Evolutionary conservation across 2,888 invertebrate genomes (phyloP).

Genomic region (Cephus sareptanus): DNA sequence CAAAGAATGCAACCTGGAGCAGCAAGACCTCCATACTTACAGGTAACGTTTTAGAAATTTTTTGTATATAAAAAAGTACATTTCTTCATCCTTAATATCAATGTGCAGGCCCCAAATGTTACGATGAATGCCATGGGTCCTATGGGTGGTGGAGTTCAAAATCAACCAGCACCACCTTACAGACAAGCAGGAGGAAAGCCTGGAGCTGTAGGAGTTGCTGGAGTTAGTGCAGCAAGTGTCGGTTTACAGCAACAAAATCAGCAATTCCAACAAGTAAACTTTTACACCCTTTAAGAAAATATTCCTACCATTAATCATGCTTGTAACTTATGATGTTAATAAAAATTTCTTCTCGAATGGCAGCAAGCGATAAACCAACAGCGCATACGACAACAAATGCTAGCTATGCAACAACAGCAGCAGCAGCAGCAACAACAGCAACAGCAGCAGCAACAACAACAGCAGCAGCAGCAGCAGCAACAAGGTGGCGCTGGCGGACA

Average conservation of each 20-base stretch:
- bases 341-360: constrained; percentile 9
- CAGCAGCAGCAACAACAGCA: constrained; percentile 61
- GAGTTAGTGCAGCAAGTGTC: constrained; percentile 55
- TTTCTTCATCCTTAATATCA: constrained; percentile 12
- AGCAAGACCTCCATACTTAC: constrained; percentile 76
- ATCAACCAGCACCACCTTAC: constrained; percentile 83
- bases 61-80: neutral
- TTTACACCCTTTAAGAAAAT: neutral
- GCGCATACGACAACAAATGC: constrained; percentile 77
- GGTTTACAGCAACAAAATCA: constrained; percentile 71
- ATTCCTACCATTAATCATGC: neutral
- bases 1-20: constrained; percentile 70
- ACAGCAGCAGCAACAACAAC: constrained; percentile 62
- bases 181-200: constrained; percentile 70
- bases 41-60: constrained; percentile 62
- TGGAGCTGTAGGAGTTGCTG: constrained; percentile 57
- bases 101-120: constrained; percentile 80
- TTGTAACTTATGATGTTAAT: neutral
- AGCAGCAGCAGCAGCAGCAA: constrained; percentile 67
- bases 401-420: constrained; percentile 75
- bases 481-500: constrained; percentile 53
- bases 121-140: constrained; percentile 83
- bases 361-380: constrained; percentile 67
- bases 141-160: constrained; percentile 66
- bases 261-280: constrained; percentile 71